Base-by-base conservation (phyloP, 2,797 vertebrate species). In the Sebastes cheni region DNA sequence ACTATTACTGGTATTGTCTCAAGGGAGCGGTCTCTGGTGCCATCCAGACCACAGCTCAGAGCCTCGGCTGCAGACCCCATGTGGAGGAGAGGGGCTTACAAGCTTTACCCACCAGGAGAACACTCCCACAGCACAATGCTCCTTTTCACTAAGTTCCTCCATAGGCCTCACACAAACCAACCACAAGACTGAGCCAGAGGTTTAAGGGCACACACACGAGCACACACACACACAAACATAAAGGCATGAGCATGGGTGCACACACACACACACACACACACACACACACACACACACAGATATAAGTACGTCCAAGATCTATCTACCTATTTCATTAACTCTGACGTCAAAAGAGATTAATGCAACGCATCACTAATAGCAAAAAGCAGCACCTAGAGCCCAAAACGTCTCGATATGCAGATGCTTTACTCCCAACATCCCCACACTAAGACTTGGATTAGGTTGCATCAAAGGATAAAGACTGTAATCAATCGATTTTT, bases 71-170 rank as follows among this genome's bases (percentile, higher is more conserved):
- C 89, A 92, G 84, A 86, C 92, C 90, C 85, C 93, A 80, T 95
- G 92, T 92, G 87, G 92, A 92, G 91, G 68, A 88, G 84, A 92
- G 89, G 81, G 75, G 91, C 91, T 93, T 93, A 94, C 88, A 89
- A 92, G 90, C 79, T 88, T 90, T 90, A 86, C 91, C 89, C 91
- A 82, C 88, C 91, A 89, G 92, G 90, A 88, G 90, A 93, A 84
- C 84, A 75, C 90, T 92, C 88, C 91, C 89, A 86, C 80, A 80
- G 85, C 91, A 95, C 95, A 96, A 96, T 94, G 92, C 90, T 90
- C 86, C 90, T 93, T 95, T 96, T 95, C 91, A 95, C 78, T 23
- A 42, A 85, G 76, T 68, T 80, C 85, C 85, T 88, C 56, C 66
- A 79, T 61, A 83, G 87, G 89, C 82, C 75, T 90, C 88, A 88